phyloP scores from a whole-genome alignment of 2,888 invertebrate species.

The Poecilobothrus nobilitatus region DNA sequence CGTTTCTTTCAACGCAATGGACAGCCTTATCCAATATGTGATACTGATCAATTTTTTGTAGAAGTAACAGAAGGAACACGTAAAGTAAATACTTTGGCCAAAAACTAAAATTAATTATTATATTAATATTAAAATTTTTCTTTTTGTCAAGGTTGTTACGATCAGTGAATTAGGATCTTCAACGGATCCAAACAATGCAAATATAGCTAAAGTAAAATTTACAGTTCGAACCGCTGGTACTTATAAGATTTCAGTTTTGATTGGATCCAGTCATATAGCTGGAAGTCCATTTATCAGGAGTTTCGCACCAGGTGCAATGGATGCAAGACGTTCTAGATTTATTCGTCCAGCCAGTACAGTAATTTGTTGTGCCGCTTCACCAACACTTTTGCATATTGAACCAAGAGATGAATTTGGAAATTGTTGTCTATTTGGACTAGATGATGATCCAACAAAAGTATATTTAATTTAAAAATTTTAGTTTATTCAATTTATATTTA shows the following conservation, averaged over 20 bases:
- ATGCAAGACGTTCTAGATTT: slow-evolving; percentile 74
- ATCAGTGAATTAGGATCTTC: slow-evolving; percentile 83
- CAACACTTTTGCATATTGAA: slow-evolving; percentile 72
- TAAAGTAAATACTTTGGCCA: slow-evolving; percentile 47
- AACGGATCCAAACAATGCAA: slow-evolving; percentile 73
- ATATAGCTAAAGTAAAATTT: slow-evolving; percentile 83
- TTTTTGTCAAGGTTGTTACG: slow-evolving; percentile 57
- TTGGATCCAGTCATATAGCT: slow-evolving; percentile 69
- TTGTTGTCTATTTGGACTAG: slow-evolving; percentile 56
- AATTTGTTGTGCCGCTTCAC: slow-evolving; percentile 68
- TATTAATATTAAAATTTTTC: slow-evolving; percentile 9
- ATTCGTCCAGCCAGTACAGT: slow-evolving; percentile 76
- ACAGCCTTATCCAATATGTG: slow-evolving; percentile 88
- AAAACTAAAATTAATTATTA: not conserved
- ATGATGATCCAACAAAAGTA: slow-evolving; percentile 54
- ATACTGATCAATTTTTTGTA: slow-evolving; percentile 81
- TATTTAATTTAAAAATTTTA: too few species aligned
- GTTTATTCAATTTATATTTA: not conserved
- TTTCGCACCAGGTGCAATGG: slow-evolving; percentile 76
- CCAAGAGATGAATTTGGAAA: slow-evolving; percentile 90
- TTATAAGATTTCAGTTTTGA: slow-evolving; percentile 76
- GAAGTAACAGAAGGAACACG: slow-evolving; percentile 79
- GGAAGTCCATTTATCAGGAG: slow-evolving; percentile 79
- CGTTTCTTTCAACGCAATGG: slow-evolving; percentile 88
- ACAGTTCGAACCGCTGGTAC: slow-evolving; percentile 85